phyloP scores from a whole-genome alignment of 1,140 invertebrate species.

The Leptinotarsa defecta region DNA sequence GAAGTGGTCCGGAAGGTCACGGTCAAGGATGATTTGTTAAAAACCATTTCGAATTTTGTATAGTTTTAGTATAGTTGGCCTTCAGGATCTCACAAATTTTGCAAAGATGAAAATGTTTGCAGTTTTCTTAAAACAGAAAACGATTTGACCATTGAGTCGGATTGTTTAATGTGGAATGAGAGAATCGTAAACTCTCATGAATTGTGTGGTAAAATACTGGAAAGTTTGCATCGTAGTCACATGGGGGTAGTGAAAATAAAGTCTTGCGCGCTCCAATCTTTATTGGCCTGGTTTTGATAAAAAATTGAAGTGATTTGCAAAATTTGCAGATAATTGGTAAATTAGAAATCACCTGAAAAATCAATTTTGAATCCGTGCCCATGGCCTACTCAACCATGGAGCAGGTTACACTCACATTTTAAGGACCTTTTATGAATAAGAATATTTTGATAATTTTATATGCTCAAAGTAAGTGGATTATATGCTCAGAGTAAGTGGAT shows the following conservation, averaged over 20 bases:
- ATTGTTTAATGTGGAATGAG: neutral
- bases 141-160: neutral
- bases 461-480: neutral
- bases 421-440: neutral
- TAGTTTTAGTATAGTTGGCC: neutral
- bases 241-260: neutral
- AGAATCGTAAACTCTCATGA: neutral
- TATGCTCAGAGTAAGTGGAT: neutral
- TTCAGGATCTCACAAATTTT: neutral
- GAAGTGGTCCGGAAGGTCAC: neutral
- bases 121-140: neutral
- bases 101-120: neutral
- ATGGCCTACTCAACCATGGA: neutral
- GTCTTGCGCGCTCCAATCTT: neutral
- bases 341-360: neutral
- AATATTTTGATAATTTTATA: neutral
- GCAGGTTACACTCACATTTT: neutral
- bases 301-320: neutral
- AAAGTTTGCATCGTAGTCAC: neutral
- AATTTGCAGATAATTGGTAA: neutral
- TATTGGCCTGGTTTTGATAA: neutral
- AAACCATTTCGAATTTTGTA: neutral
- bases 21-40: neutral
- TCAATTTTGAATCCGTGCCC: neutral
- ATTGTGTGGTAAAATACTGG: neutral